Base-by-base conservation (phyloP, 2,797 vertebrate species). In the Phrynocephalus vlangalii region DNA sequence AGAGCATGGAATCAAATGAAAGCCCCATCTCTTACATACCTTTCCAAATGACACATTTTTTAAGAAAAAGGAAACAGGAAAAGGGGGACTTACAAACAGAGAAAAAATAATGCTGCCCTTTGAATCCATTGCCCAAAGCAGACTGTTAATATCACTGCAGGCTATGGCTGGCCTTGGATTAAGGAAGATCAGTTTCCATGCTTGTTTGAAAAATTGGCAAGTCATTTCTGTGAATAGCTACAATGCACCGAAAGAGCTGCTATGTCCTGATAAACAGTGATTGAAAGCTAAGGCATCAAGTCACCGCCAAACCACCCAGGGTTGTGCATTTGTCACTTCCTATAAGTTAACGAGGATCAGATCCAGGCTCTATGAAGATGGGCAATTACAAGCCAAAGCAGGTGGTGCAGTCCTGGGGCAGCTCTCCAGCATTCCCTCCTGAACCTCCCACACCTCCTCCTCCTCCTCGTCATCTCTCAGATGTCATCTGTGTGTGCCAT, bases 181-280 rank as follows among this genome's bases (percentile, higher is more conserved):
- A 94, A 72, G 79, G 84, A 66, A 91, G 91, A 94, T 94, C 89
- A 92, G 87, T 90, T 87, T 86, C 91, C 92, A 94, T 82, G 86
- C 78, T 90, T 80, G 91, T 89, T 94, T 93, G 95, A 93, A 94
- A 92, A 92, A 96, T 91, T 92, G 92, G 22, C 70, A 44, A 50
- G 77, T 30, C 67, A 78, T 79, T 82, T 66, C 89, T 67, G 44
- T 90, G 89, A 91, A 92, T 86, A 83, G 68, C 87, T 85, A 93
- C 93, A 94, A 93, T 94, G 84, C 85, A 91, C 81, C 85, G 90
- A 89, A 91, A 86, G 86, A 91, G 87, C 92, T 95, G 94, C 91
- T 93, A 89, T 82, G 85, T 90, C 90, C 93, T 88, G 92, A 95
- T 94, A 95, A 94, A 95, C 94, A 91, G 85, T 93, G 93, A 95